phyloP scores from a whole-genome alignment of 2,797 vertebrate species.

The Myotis daubentonii region DNA sequence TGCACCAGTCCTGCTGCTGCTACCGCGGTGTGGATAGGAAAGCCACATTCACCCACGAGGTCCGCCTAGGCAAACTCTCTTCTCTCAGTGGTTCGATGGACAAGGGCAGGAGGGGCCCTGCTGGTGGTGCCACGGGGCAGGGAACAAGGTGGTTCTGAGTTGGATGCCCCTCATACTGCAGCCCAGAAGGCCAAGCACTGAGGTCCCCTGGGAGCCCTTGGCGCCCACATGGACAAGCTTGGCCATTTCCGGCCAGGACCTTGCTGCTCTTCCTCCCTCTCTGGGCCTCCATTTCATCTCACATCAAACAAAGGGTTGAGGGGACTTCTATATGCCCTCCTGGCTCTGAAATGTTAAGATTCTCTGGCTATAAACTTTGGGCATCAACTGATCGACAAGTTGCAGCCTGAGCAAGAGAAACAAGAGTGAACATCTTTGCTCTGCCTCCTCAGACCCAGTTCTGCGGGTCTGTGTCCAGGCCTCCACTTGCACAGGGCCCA shows the following conservation, averaged over 20 bases:
- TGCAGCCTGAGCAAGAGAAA: not conserved
- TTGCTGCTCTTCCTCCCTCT: not conserved
- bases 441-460: not conserved
- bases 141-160: not conserved
- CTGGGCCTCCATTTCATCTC: not conserved
- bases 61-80: not conserved
- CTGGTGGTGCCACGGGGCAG: not conserved
- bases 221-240: not conserved
- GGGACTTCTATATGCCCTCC: not conserved
- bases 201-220: not conserved
- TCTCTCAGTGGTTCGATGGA: not conserved
- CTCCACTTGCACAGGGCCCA: not conserved
- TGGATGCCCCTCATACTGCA: not conserved
- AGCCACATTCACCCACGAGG: not conserved
- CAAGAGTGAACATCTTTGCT: not conserved
- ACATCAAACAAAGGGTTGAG: not conserved
- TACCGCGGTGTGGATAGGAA: not conserved
- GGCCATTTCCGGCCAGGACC: not conserved
- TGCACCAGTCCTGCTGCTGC: not conserved
- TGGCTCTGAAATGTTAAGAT: not conserved
- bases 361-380: not conserved
- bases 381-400: not conserved
- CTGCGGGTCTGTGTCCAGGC: not conserved
- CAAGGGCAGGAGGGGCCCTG: not conserved
- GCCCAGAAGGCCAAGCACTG: not conserved